Evolutionary conservation across 2,888 invertebrate genomes (phyloP).

Genomic region (Zhuqinia jingwanae): DNA sequence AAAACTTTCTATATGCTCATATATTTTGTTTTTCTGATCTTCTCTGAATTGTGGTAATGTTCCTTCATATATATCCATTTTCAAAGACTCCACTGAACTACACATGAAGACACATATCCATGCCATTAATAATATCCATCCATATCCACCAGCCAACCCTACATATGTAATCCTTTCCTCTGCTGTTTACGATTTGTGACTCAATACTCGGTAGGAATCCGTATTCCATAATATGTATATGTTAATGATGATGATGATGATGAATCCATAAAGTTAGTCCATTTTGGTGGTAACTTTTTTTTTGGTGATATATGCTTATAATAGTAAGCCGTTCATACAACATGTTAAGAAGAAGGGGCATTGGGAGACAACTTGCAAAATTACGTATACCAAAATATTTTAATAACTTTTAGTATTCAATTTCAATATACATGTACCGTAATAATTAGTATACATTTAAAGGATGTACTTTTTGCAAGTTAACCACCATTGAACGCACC

Average conservation of each 20-base stretch:
- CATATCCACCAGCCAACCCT: neutral
- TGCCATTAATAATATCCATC: no score
- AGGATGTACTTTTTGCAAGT: neutral
- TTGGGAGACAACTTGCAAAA: neutral
- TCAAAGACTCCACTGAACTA: no score
- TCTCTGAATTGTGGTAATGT: no score
- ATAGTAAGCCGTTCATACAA: neutral
- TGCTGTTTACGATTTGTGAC: slow-evolving; percentile 2
- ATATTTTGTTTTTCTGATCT: no score
- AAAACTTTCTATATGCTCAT: no score
- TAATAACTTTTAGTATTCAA: neutral
- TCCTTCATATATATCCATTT: no score
- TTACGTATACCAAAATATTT: neutral
- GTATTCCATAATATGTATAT: no score
- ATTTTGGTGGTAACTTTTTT: neutral
- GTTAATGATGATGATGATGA: slow-evolving; percentile 63
- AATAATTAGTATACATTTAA: neutral
- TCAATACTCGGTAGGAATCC: slow-evolving; percentile 34
- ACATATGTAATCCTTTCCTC: slow-evolving; percentile 1
- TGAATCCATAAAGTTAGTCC: slow-evolving; percentile 56
- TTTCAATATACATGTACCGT: neutral
- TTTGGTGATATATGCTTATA: slow-evolving; percentile 26
- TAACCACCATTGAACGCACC: slow-evolving; percentile 7
- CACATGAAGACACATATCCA: no score
- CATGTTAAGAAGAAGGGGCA: slow-evolving; percentile 7